These are phyloP conservation scores for Caradrina clavipalpis DNA, from an alignment of 2,888 invertebrate genomes.

Conservation along the genomic window DNA sequence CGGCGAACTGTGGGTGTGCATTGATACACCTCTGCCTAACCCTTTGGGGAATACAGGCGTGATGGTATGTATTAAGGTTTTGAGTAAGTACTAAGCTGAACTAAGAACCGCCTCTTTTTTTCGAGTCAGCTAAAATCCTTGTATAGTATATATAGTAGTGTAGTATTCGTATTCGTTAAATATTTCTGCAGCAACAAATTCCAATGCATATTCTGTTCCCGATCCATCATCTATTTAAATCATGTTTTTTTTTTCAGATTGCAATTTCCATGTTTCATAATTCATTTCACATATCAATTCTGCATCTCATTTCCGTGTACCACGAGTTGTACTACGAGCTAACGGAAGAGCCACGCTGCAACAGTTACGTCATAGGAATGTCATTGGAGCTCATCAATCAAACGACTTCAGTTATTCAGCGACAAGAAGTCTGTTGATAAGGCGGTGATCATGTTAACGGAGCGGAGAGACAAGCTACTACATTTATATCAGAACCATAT, in stretches of 20 bases:
- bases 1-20: no score
- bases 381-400: slow-evolving; percentile 72
- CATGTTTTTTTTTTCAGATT: not conserved
- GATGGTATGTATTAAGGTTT: no score
- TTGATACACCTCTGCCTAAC: no score
- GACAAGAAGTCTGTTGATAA: slow-evolving; percentile 48
- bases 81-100: no score
- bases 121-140: no score
- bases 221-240: not conserved
- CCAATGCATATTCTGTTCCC: not conserved
- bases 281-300: not conserved
- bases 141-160: no score
- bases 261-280: not conserved
- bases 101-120: no score
- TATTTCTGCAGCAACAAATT: not conserved
- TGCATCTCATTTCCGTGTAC: slow-evolving; percentile 46
- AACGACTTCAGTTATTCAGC: slow-evolving; percentile 66
- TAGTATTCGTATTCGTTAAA: not conserved
- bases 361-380: slow-evolving; percentile 73
- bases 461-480: no score
- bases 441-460: slow-evolving; percentile 2
- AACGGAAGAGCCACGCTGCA: slow-evolving; percentile 57
- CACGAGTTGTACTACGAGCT: slow-evolving; percentile 49
- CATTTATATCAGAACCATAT: no score
- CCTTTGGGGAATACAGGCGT: no score